Evolutionary conservation across 2,113 vertebrate species (phyloP).

Genomic region (Oreotrochilus melanogaster): DNA sequence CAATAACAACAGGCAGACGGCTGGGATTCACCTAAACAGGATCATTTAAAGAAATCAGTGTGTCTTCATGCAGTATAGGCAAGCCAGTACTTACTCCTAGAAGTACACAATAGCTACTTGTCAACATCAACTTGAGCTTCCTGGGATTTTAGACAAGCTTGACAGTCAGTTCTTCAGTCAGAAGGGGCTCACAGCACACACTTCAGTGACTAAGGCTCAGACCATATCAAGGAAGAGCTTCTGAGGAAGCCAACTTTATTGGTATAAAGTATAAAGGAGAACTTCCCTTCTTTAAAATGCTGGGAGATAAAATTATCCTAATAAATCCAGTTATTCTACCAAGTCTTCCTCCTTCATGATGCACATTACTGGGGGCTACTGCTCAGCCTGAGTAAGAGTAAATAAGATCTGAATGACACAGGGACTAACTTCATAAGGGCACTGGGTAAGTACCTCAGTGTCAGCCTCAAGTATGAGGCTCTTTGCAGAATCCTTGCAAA

Average conservation of each 20-base stretch:
- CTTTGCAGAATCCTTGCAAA: background rate
- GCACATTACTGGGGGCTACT: background rate
- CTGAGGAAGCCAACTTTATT: background rate
- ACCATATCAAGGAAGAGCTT: background rate
- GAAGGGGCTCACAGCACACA: background rate
- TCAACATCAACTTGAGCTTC: background rate
- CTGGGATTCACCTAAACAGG: conserved; percentile 92
- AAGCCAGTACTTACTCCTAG: background rate
- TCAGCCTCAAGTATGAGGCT: background rate
- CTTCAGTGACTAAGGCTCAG: background rate
- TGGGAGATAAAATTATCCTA: background rate
- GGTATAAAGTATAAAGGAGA: background rate
- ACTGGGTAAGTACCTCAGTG: background rate
- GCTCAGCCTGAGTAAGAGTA: background rate
- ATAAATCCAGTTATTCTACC: background rate
- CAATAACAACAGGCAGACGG: conserved; percentile 94
- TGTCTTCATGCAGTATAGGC: background rate
- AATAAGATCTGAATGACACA: background rate
- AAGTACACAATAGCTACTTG: background rate
- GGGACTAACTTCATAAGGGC: background rate
- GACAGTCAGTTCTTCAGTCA: background rate
- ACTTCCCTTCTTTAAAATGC: background rate
- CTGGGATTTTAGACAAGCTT: background rate
- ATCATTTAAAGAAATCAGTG: background rate
- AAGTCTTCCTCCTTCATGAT: background rate